phyloP scores from a whole-genome alignment of 53 echinoderm and acorn worm genomes.

The Luidia sarsii region DNA sequence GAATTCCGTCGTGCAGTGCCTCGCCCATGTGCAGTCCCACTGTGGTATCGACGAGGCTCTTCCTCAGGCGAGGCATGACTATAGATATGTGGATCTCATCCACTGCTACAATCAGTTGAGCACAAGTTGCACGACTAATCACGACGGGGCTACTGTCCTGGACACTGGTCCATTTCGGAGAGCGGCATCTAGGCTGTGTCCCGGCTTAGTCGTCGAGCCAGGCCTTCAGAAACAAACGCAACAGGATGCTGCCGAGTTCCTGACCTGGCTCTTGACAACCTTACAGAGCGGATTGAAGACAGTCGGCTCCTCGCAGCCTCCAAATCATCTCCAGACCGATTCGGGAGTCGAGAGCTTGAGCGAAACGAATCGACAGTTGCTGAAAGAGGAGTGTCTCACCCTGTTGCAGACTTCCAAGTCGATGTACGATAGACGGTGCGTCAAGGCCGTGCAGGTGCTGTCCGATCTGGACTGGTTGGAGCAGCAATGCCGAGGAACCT shows the following conservation, averaged over 20 bases:
- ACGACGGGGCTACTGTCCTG: not conserved
- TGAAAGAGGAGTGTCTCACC: not conserved
- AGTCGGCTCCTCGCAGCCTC: not conserved
- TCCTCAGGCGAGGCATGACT: not conserved
- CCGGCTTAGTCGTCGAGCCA: slow-evolving; percentile 37
- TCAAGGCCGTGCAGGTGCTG: slow-evolving; percentile 9
- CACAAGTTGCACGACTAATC: not conserved
- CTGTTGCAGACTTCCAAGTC: slow-evolving; percentile 3
- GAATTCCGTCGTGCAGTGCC: slow-evolving; percentile 58
- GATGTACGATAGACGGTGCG: slow-evolving; percentile 34
- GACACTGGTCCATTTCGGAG: slow-evolving; percentile 38
- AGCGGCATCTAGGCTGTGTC: slow-evolving; percentile 22
- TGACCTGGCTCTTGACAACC: slow-evolving; percentile 48
- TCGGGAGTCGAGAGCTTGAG: not conserved
- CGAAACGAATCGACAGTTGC: not conserved
- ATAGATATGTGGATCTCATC: not conserved
- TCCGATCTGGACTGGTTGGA: slow-evolving; percentile 54
- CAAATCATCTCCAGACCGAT: not conserved
- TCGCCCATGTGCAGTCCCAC: slow-evolving; percentile 33
- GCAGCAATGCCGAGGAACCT: slow-evolving; percentile 12
- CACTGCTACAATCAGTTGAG: not conserved
- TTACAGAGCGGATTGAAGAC: slow-evolving; percentile 33
- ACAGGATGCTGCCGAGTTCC: slow-evolving; percentile 62
- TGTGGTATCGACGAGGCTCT: not conserved
- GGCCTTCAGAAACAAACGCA: slow-evolving; percentile 26